Conservation (phyloP, 2,888 invertebrate species). For the Bunonema sp. region DNA sequence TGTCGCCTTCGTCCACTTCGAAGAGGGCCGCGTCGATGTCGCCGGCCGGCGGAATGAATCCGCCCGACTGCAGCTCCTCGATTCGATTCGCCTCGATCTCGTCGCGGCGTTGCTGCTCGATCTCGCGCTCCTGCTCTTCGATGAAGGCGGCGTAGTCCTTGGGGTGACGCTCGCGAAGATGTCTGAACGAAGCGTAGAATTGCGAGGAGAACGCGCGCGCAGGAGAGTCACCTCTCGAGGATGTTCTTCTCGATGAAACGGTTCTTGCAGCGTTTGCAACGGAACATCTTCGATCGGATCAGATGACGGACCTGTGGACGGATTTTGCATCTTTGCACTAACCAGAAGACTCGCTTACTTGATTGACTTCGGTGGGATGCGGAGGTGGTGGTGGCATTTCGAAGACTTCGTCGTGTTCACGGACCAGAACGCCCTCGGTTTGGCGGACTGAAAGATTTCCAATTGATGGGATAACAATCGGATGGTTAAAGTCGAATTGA, state of each 20-base stretch:
- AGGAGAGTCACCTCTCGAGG: slow-evolving; percentile 27
- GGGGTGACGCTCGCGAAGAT: slow-evolving; percentile 15
- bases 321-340: not conserved
- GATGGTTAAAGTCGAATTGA: no score
- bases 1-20: slow-evolving; percentile 16
- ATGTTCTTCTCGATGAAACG: slow-evolving; percentile 40
- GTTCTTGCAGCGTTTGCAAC: slow-evolving; percentile 38
- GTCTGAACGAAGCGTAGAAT: not conserved
- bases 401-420: no score
- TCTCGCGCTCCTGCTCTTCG: slow-evolving; percentile 36
- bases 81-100: slow-evolving; percentile 34
- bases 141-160: slow-evolving; percentile 33
- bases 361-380: slow-evolving; percentile 17
- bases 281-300: slow-evolving; percentile 23
- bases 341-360: not conserved
- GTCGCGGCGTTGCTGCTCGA: slow-evolving; percentile 23
- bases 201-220: not conserved
- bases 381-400: slow-evolving; percentile 13
- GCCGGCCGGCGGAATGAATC: slow-evolving; percentile 41
- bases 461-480: no score
- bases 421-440: no score
- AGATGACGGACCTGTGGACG: slow-evolving; percentile 1
- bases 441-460: no score
- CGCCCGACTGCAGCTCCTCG: slow-evolving; percentile 39
- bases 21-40: slow-evolving; percentile 21